Evolutionary conservation across 1,140 invertebrate species (phyloP).

Genomic region (Bursaphelenchus mucronatus): DNA sequence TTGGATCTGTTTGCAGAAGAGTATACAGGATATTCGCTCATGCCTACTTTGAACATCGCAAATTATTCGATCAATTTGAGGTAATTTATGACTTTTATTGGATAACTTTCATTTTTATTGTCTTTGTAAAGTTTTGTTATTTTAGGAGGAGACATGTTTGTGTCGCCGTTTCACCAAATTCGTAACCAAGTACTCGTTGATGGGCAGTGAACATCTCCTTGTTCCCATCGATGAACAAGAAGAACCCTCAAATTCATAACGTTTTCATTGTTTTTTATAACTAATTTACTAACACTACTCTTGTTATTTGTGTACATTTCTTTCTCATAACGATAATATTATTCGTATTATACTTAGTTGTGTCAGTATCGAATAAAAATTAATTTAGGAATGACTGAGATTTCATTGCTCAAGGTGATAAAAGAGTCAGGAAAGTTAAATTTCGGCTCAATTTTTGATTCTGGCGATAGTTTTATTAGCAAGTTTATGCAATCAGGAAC

Average conservation of each 20-base stretch:
- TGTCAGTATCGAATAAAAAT: slow-evolving; percentile 1
- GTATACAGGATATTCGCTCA: slow-evolving; percentile 99
- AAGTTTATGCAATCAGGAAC: not conserved
- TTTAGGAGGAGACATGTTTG: slow-evolving; percentile 79
- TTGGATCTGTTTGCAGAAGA: slow-evolving; percentile 93
- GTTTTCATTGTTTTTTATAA: slow-evolving; percentile 1
- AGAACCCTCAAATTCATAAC: not conserved
- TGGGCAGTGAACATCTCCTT: slow-evolving; percentile 96
- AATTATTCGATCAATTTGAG: slow-evolving; percentile 96
- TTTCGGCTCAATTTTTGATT: not conserved
- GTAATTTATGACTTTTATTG: slow-evolving; percentile 66
- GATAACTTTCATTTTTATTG: slow-evolving; percentile 2
- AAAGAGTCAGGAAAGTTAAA: not conserved
- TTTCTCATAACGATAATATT: not conserved
- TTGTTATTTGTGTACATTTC: not conserved
- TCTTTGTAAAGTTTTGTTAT: slow-evolving; percentile 20
- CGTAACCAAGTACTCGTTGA: slow-evolving; percentile 95
- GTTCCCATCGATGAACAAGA: slow-evolving; percentile 73
- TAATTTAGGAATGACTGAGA: not conserved
- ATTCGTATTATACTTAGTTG: not conserved
- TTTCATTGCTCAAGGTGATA: not conserved
- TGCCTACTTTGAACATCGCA: slow-evolving; percentile 94
- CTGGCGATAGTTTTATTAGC: not conserved
- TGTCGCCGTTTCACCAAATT: slow-evolving; percentile 95
- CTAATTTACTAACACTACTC: not conserved